Evolutionary conservation across 2,113 vertebrate genomes (phyloP).

Genomic region (Todiramphus chloris): DNA sequence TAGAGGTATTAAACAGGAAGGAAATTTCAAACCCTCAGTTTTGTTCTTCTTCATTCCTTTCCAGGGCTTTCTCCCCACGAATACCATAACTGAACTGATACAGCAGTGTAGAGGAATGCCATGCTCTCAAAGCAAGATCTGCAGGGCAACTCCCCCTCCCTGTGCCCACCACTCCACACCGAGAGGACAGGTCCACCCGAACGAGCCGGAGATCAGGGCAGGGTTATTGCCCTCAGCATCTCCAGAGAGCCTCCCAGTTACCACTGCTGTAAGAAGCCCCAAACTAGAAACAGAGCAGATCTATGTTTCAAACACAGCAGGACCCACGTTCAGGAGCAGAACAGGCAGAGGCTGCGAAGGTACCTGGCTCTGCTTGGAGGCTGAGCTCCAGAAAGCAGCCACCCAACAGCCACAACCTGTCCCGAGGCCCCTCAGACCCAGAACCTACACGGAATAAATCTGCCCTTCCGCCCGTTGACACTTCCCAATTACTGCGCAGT

Average conservation of each 20-base stretch:
- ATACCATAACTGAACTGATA: not conserved
- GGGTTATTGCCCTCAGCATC: not conserved
- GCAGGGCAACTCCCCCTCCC: not conserved
- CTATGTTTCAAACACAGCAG: not conserved
- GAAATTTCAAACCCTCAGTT: not conserved
- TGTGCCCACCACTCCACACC: accelerated
- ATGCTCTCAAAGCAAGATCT: not conserved
- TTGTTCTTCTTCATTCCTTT: not conserved
- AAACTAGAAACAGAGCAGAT: not conserved
- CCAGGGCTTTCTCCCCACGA: not conserved
- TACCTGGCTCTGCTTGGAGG: not conserved
- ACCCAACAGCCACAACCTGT: not conserved
- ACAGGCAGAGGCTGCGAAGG: not conserved
- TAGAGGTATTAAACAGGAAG: not conserved
- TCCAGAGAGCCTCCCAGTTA: not conserved
- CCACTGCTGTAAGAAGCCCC: not conserved
- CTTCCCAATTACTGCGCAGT: not conserved
- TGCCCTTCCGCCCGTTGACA: not conserved
- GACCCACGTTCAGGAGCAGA: accelerated
- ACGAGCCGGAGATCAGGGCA: not conserved
- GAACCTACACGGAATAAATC: not conserved
- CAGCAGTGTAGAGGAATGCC: not conserved
- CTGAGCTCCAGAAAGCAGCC: too few species aligned
- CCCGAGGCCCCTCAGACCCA: not conserved
- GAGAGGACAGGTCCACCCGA: not conserved